phyloP scores from a whole-genome alignment of 2,888 invertebrate genomes.

The Tipula helvola region DNA sequence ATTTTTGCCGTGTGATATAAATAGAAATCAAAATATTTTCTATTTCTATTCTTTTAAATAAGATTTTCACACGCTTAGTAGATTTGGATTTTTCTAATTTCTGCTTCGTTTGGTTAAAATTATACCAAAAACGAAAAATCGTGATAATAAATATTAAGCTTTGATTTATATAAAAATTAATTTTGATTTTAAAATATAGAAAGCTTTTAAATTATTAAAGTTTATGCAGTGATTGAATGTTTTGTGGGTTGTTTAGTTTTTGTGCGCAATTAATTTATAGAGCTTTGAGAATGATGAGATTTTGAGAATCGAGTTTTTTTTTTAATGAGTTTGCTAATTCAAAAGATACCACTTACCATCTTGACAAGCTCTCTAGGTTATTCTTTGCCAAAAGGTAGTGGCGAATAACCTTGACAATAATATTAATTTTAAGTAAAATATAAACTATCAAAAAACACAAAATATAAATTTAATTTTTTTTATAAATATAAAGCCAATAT shows the following conservation, averaged over 20 bases:
- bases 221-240: background rate
- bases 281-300: background rate
- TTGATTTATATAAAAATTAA: background rate
- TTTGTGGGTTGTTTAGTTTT: background rate
- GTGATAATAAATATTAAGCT: background rate
- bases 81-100: background rate
- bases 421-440: no score
- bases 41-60: background rate
- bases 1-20: background rate
- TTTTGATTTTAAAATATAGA: background rate
- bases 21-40: background rate
- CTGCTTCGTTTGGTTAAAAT: background rate
- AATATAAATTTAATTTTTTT: no score
- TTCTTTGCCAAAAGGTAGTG: no score
- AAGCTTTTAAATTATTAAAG: background rate
- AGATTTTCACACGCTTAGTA: background rate
- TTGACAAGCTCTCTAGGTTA: no score
- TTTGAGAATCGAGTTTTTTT: no score
- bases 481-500: no score
- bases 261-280: background rate
- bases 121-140: background rate
- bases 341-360: no score
- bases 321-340: no score
- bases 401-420: no score
- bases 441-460: no score